phyloP scores from a whole-genome alignment of 2,888 invertebrate species.

The Muschampia plurimacula region DNA sequence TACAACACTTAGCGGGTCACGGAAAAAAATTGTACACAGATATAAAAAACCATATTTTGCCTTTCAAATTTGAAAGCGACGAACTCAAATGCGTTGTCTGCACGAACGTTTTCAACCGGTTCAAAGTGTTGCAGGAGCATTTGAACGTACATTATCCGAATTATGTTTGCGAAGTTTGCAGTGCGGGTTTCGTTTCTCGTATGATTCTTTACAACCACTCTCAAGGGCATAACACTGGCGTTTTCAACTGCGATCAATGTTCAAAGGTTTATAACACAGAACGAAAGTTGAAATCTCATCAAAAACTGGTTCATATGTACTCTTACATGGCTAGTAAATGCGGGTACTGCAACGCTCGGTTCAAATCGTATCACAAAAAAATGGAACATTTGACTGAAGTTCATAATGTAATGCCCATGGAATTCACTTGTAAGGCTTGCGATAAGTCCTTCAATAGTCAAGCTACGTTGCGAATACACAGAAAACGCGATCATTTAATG shows the following conservation, averaged over 20 bases:
- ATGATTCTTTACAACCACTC: conserved; percentile 46
- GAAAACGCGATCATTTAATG: conserved; percentile 52
- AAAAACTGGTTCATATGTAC: neutral
- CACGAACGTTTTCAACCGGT: conserved; percentile 45
- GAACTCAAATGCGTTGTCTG: conserved; percentile 50
- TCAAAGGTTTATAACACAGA: conserved; percentile 53
- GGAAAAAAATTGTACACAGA: conserved; percentile 49
- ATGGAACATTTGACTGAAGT: conserved; percentile 49
- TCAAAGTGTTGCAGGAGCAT: conserved; percentile 51
- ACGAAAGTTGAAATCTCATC: neutral
- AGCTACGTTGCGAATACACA: conserved; percentile 49
- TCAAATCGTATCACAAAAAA: conserved; percentile 41
- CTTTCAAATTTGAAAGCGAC: conserved; percentile 58
- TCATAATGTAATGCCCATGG: conserved; percentile 47
- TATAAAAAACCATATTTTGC: conserved; percentile 56
- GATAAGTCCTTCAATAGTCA: conserved; percentile 50
- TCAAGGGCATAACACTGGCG: conserved; percentile 54
- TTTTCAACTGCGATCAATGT: conserved; percentile 62
- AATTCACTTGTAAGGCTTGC: conserved; percentile 53
- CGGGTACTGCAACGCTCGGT: conserved; percentile 48
- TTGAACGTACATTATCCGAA: conserved; percentile 61
- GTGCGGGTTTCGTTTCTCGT: conserved; percentile 55
- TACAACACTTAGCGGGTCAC: conserved; percentile 47
- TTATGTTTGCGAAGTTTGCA: conserved; percentile 55
- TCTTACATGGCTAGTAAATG: conserved; percentile 51